Base-by-base conservation (phyloP, 1,140 invertebrate genomes). In the Drosophila jambulina region DNA sequence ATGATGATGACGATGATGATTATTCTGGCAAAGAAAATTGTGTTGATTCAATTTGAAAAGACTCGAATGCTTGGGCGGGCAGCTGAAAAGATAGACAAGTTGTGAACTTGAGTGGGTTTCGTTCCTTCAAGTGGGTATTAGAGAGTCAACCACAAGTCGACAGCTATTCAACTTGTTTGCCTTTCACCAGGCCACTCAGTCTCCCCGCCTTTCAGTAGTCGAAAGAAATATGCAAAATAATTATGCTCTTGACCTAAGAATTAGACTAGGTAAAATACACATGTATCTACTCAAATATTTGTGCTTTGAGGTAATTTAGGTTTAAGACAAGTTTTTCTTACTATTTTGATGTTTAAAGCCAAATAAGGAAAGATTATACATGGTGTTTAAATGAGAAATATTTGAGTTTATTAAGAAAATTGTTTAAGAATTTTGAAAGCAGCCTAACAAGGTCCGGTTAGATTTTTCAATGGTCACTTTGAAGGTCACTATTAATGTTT, bases 31-130 rank as follows among this genome's bases (percentile, higher is more conserved):
- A 85, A 81, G 78, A 84, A 84, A 85, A 81, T 78, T 85, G 78
- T 85, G 82, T 86, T 86, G 82, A 85, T 85, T 85, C 78, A 86
- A 86, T 85, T 85, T 85, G 74, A 85, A 86, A 85, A 82, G 82
- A 63, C 51, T 63, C 54, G 53, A 58, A 80, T 77, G 82, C 57
- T 46, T 57, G 63, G 65, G 23, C 57, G 78, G 60, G 57, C 42
- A 71, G 61, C 69, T 80, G 64, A 60, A 58, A 45, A 64, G 70
- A 60, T 48, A 63, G 71, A 63, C 70, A 74, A 74, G 68, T 60
- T 72, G 70, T 60, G 70, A 72, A 72, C 70, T 74, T 43, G 68
- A 74, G 70, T 68, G 71, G 75, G 72, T 48, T 64, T 58, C 54
- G 64, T 62, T 65, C 34, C 56, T 63, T 46, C 51, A 69, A 80